Conservation (phyloP, 2,797 vertebrate genomes). For the Arrhamphus sclerolepis region DNA sequence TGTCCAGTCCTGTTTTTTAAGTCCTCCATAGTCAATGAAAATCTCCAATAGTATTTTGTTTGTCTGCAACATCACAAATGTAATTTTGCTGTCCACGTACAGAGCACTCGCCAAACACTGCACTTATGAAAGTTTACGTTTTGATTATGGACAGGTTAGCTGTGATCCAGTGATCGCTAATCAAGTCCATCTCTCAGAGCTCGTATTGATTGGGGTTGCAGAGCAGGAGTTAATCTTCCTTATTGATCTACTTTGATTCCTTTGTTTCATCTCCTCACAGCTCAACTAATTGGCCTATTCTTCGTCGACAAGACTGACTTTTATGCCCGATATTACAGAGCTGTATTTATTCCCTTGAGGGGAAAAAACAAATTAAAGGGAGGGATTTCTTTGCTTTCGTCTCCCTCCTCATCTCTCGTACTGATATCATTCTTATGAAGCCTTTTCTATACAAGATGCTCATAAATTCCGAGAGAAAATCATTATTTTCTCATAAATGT, state of each 20-base stretch:
- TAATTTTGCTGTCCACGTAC: background rate
- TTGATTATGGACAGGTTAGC: slow-evolving; percentile 54
- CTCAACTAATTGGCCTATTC: slow-evolving; percentile 77
- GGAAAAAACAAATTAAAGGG: slow-evolving; percentile 77
- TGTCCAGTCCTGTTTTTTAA: no score
- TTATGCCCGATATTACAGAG: slow-evolving; percentile 73
- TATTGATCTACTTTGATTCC: slow-evolving; percentile 79
- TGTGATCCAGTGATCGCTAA: slow-evolving; percentile 44
- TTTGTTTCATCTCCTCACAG: slow-evolving; percentile 67
- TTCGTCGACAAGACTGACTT: slow-evolving; percentile 75
- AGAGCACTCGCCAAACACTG: background rate
- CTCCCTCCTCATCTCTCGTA: slow-evolving; percentile 41
- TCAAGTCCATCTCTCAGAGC: slow-evolving; percentile 39
- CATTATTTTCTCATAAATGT: slow-evolving; percentile 85
- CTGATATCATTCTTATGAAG: slow-evolving; percentile 72
- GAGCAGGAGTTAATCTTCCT: slow-evolving; percentile 55
- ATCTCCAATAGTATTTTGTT: background rate
- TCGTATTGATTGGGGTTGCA: slow-evolving; percentile 53
- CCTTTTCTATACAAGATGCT: slow-evolving; percentile 55
- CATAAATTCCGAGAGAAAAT: slow-evolving; percentile 80
- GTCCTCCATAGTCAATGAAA: background rate
- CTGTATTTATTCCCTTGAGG: slow-evolving; percentile 74
- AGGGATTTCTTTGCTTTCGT: slow-evolving; percentile 38
- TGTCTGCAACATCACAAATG: background rate
- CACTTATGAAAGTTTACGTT: slow-evolving; percentile 48